Evolutionary conservation across 2,888 invertebrate species (phyloP).

Genomic region (Brenthis hecate): DNA sequence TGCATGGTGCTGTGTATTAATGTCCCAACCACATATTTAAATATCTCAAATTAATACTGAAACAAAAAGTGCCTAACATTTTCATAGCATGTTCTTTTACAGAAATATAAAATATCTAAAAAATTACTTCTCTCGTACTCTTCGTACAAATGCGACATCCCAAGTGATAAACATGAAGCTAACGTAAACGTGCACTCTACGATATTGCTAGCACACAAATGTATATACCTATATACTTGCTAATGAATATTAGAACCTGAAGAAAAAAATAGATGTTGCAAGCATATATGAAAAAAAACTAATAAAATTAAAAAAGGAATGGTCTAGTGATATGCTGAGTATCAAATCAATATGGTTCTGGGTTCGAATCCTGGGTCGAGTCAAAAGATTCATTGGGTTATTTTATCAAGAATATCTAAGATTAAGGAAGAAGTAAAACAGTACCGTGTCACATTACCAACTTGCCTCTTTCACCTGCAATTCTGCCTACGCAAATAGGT

Average conservation of each 20-base stretch:
- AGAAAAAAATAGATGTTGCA: background rate
- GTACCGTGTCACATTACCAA: too few relatives aligned
- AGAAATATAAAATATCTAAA: background rate
- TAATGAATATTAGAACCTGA: slow-evolving; percentile 8
- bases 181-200: slow-evolving; percentile 14
- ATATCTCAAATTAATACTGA: too few relatives aligned
- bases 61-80: background rate
- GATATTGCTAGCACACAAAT: slow-evolving; percentile 13
- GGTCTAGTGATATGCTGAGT: too few relatives aligned
- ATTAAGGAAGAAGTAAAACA: too few relatives aligned
- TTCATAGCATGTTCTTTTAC: background rate
- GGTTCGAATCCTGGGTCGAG: too few relatives aligned
- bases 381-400: background rate
- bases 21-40: too few relatives aligned
- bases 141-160: slow-evolving; percentile 10
- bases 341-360: too few relatives aligned
- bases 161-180: slow-evolving; percentile 19
- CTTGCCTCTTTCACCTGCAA: too few relatives aligned
- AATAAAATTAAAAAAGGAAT: too few relatives aligned
- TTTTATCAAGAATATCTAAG: background rate
- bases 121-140: background rate
- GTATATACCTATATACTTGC: background rate
- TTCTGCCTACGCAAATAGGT: too few relatives aligned
- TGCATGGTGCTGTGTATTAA: too few relatives aligned
- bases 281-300: too few relatives aligned